Evolutionary conservation across 1,140 invertebrate genomes (phyloP).

Genomic region (Chironomus tepperi): DNA sequence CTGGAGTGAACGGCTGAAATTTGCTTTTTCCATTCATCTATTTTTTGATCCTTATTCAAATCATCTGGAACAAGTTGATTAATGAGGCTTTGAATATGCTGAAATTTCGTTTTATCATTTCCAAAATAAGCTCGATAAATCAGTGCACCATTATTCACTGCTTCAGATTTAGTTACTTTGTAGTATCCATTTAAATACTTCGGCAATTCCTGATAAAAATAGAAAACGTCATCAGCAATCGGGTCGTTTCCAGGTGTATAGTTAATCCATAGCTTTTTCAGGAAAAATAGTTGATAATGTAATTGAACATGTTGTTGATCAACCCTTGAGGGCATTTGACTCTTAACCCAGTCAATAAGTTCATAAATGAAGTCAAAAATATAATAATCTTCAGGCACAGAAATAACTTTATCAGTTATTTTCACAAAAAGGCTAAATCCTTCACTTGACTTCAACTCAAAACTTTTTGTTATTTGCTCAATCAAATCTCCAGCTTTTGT

Average conservation of each 20-base stretch:
- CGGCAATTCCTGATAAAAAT: slow-evolving; percentile 89
- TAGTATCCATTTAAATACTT: slow-evolving; percentile 87
- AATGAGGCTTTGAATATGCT: slow-evolving; percentile 50
- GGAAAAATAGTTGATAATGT: slow-evolving; percentile 90
- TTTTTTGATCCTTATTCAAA: slow-evolving; percentile 58
- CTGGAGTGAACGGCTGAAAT: slow-evolving; percentile 58
- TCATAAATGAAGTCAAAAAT: slow-evolving; percentile 94
- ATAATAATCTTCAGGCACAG: slow-evolving; percentile 84
- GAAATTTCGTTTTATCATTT: slow-evolving; percentile 53
- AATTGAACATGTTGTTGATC: slow-evolving; percentile 43
- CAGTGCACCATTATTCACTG: slow-evolving; percentile 65
- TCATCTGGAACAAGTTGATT: slow-evolving; percentile 73
- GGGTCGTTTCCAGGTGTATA: slow-evolving; percentile 72
- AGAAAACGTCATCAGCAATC: slow-evolving; percentile 89
- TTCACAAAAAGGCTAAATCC: slow-evolving; percentile 91
- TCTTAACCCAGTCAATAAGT: slow-evolving; percentile 75
- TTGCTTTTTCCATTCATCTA: slow-evolving; percentile 75
- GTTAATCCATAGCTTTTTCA: slow-evolving; percentile 94
- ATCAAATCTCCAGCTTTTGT: slow-evolving; percentile 83
- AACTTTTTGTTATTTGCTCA: slow-evolving; percentile 63
- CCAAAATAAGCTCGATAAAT: slow-evolving; percentile 72
- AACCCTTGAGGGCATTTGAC: slow-evolving; percentile 60
- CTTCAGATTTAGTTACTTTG: slow-evolving; percentile 70
- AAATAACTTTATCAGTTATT: slow-evolving; percentile 86
- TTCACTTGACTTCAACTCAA: slow-evolving; percentile 65